Conservation (phyloP, 2,797 vertebrate species). For the Syncerus caffer region DNA sequence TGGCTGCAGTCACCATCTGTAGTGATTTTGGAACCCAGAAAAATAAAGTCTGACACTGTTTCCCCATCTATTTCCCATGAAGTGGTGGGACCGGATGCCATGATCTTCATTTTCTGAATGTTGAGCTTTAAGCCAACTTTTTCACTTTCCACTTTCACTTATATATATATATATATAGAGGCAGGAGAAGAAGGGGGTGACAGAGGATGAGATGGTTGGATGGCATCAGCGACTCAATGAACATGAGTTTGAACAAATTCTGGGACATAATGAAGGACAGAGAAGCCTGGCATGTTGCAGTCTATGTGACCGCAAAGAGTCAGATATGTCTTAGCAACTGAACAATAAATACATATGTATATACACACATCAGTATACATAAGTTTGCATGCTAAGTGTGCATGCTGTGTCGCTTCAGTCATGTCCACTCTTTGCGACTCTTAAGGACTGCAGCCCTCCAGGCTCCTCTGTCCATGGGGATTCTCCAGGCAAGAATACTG, state of each 20-base stretch:
- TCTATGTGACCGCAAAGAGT: background rate
- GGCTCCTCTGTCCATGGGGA: background rate
- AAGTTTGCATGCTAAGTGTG: background rate
- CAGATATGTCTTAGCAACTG: background rate
- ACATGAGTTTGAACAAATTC: background rate
- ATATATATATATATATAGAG: too few species aligned
- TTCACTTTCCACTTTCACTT: too few species aligned
- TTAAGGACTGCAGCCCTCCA: background rate
- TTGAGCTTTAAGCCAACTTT: too few species aligned
- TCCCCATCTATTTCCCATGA: too few species aligned
- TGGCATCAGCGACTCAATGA: background rate
- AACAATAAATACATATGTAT: background rate
- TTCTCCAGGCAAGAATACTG: background rate
- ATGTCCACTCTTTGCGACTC: background rate
- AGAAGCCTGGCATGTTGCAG: background rate
- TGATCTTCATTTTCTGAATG: too few species aligned
- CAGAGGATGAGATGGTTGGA: background rate
- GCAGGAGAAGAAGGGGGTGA: background rate
- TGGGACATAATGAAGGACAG: background rate
- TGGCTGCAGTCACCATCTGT: too few species aligned
- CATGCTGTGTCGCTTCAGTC: background rate
- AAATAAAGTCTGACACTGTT: too few species aligned
- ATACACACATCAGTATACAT: background rate
- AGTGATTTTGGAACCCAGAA: too few species aligned
- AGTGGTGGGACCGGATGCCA: too few species aligned